phyloP scores from a whole-genome alignment of 1,140 invertebrate species.

The Spodoptera frugiperda region DNA sequence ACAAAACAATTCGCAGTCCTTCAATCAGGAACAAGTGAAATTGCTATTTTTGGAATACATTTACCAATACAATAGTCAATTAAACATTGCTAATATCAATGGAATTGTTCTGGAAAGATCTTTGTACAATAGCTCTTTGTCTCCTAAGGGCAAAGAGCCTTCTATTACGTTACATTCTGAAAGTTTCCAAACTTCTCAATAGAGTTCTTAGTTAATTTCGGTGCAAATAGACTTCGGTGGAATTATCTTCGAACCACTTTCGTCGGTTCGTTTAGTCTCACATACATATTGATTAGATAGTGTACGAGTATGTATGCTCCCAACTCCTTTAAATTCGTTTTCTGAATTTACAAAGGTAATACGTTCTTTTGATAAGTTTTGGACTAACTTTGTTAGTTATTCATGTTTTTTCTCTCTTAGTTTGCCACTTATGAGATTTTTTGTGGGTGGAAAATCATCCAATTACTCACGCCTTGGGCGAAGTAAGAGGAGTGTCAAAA shows the following conservation, averaged over 20 bases:
- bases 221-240: constrained; percentile 61
- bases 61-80: constrained; percentile 40
- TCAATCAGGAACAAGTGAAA: constrained; percentile 7
- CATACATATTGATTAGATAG: constrained; percentile 13
- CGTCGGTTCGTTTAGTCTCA: constrained; percentile 14
- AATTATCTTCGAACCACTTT: constrained; percentile 42
- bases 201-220: constrained; percentile 70
- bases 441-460: too few species aligned
- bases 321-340: constrained; percentile 1
- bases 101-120: constrained; percentile 53
- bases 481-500: too few species aligned
- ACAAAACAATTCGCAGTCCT: constrained; percentile 3
- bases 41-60: constrained; percentile 32
- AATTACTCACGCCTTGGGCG: too few species aligned
- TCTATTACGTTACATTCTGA: constrained; percentile 67
- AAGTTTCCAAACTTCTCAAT: constrained; percentile 71
- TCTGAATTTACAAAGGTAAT: neutral
- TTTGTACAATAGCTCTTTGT: constrained; percentile 68
- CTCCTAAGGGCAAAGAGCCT: constrained; percentile 52
- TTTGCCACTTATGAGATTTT: too few species aligned
- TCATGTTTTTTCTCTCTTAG: neutral
- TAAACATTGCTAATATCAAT: constrained; percentile 58
- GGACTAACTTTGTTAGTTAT: neutral
- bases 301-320: neutral
- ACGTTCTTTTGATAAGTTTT: neutral